These are phyloP conservation scores for Sardina pilchardus DNA, from an alignment of 2,113 vertebrate genomes.

Conservation along the genomic window DNA sequence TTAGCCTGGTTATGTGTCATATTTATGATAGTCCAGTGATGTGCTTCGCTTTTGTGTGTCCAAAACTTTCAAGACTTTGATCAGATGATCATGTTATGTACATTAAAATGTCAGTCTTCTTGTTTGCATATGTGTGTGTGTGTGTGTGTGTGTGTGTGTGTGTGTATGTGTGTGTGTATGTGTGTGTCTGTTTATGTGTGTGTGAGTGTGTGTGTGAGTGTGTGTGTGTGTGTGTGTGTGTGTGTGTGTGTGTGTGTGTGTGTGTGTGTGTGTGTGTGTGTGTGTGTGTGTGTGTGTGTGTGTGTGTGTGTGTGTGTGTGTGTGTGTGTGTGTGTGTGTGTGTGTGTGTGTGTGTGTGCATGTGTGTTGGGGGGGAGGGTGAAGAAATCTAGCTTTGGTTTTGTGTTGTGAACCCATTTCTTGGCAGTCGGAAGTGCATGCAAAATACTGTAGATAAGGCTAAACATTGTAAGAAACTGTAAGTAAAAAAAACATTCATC, in stretches of 20 bases:
- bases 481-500: constrained; percentile 58
- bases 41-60: constrained; percentile 75
- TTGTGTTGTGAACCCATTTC: constrained; percentile 78
- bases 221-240: constrained; percentile 50
- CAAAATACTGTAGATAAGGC: constrained; percentile 53
- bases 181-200: constrained; percentile 66
- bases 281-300: constrained; percentile 69
- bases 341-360: constrained; percentile 49
- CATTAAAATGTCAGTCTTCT: constrained; percentile 41
- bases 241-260: constrained; percentile 57
- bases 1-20: constrained; percentile 71
- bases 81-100: constrained; percentile 72
- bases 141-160: constrained; percentile 68
- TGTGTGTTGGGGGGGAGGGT: constrained; percentile 52
- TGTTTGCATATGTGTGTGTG: constrained; percentile 46
- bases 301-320: too few species aligned
- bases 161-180: constrained; percentile 55
- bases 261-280: constrained; percentile 62
- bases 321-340: too few species aligned
- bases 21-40: constrained; percentile 74
- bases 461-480: constrained; percentile 58
- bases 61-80: constrained; percentile 71
- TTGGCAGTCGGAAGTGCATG: constrained; percentile 87
- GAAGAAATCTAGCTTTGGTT: constrained; percentile 64
- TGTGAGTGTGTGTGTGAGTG: constrained; percentile 67